Percentiles rank a stretch among this genome's conserved stretches.
Evolutionary conservation across 2,113 vertebrate genomes (phyloP).

Genomic region (Numida meleagris): DNA sequence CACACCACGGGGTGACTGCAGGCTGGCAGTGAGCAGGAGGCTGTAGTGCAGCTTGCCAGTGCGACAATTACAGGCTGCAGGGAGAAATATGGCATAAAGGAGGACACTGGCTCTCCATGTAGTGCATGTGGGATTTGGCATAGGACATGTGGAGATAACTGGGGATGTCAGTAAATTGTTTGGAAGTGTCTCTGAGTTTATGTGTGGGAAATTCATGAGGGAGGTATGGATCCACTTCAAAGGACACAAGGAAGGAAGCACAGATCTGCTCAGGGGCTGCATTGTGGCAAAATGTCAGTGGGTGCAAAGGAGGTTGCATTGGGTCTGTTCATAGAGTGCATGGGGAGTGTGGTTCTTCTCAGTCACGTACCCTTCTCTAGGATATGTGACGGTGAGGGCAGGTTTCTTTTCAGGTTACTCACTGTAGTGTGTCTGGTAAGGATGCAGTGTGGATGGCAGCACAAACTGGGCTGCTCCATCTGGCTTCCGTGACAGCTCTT

Average conservation of each 20-base stretch:
- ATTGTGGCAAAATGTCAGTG: neutral
- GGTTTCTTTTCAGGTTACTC: neutral
- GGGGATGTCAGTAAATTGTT: neutral
- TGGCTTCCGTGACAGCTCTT: neutral
- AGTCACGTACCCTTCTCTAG: neutral
- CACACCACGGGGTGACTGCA: neutral
- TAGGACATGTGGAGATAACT: neutral
- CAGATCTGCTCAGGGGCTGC: neutral
- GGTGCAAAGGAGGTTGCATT: neutral
- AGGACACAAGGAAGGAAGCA: neutral
- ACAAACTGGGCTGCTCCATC: neutral
- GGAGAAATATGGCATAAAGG: neutral
- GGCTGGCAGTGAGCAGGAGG: neutral
- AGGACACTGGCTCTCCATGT: neutral
- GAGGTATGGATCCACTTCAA: neutral
- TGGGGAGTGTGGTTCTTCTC: neutral
- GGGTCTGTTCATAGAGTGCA: neutral
- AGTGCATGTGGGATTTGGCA: neutral
- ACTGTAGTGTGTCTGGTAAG: neutral
- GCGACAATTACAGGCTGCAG: neutral
- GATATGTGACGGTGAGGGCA: neutral
- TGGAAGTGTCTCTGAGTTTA: neutral
- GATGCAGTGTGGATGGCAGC: neutral
- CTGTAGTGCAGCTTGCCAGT: neutral
- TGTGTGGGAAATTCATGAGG: neutral